Conservation (phyloP, 2,113 vertebrate genomes). For the Trogon surrucura region DNA sequence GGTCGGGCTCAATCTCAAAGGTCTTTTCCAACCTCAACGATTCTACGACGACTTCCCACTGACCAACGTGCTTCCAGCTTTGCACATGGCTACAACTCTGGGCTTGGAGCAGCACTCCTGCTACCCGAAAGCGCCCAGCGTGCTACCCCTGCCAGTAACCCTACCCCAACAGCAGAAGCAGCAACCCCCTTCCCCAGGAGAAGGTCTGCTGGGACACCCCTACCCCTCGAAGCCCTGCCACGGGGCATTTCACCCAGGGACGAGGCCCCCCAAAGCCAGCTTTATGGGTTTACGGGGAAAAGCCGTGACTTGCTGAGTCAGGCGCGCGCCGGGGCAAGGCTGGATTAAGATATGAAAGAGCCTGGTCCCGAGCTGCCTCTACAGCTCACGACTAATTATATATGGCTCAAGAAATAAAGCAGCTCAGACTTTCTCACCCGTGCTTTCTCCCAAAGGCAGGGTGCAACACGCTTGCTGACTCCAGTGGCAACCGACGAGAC, state of each 20-base stretch:
- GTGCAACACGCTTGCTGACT: fast-evolving
- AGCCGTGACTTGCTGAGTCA: slow-evolving; percentile 8
- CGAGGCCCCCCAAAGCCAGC: neutral
- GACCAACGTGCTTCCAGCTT: neutral
- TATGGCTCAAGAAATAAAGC: slow-evolving; percentile 12
- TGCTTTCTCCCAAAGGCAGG: neutral
- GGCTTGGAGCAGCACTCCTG: neutral
- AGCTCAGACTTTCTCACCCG: neutral
- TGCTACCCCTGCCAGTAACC: neutral
- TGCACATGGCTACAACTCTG: fast-evolving
- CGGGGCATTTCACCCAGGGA: fast-evolving
- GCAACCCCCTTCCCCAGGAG: neutral
- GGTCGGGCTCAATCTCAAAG: too few relatives aligned
- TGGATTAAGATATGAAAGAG: slow-evolving; percentile 41
- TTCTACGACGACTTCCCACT: neutral
- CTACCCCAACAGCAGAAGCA: neutral
- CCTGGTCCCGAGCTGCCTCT: neutral
- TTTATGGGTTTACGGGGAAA: neutral
- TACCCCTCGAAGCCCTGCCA: neutral
- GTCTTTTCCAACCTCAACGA: too few relatives aligned
- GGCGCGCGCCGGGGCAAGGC: neutral
- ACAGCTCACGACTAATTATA: neutral
- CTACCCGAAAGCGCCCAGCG: fast-evolving
- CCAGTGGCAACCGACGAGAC: fast-evolving
- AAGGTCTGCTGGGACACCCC: neutral